phyloP scores from a whole-genome alignment of 2,113 vertebrate genomes.

The Gasterosteus aculeatus region DNA sequence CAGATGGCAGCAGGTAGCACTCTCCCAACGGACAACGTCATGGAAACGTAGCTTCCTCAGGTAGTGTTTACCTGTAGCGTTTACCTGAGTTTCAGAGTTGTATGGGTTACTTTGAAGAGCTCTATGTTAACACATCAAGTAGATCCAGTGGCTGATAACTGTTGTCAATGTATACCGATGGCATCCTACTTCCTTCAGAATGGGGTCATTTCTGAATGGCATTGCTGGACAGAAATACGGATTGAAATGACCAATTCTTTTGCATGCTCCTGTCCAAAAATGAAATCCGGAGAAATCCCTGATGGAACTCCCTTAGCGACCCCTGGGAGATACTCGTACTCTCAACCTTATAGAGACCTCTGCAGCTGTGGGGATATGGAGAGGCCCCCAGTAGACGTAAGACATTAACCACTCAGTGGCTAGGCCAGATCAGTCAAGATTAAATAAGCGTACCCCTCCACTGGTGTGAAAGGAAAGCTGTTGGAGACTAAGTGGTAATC shows the following conservation, averaged over 20 bases:
- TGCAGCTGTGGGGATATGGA: constrained; percentile 53
- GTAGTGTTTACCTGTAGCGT: not conserved
- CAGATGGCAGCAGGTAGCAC: no score
- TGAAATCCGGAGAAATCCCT: not conserved
- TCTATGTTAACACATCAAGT: not conserved
- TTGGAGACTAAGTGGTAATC: constrained; percentile 72
- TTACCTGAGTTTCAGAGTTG: no score
- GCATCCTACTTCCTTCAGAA: not conserved
- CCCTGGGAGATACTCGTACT: constrained; percentile 6
- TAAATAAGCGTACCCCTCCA: constrained; percentile 65
- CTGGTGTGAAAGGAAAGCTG: constrained; percentile 64
- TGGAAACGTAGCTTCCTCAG: not conserved
- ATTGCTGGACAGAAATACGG: not conserved
- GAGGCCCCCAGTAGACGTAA: constrained; percentile 19
- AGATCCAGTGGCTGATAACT: no score
- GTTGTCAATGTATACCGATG: not conserved
- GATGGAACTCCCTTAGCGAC: not conserved
- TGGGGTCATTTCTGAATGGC: not conserved
- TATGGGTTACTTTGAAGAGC: not conserved
- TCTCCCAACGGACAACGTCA: not conserved
- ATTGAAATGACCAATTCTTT: not conserved
- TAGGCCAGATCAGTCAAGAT: constrained; percentile 74
- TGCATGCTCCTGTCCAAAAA: not conserved
- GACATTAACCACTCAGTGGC: constrained; percentile 64
- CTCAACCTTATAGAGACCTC: constrained; percentile 21